Percentiles rank a stretch among this genome's conserved stretches.
These are phyloP conservation scores for Drosophila seguyi DNA, from an alignment of 1,140 invertebrate genomes.

Conservation along the genomic window DNA sequence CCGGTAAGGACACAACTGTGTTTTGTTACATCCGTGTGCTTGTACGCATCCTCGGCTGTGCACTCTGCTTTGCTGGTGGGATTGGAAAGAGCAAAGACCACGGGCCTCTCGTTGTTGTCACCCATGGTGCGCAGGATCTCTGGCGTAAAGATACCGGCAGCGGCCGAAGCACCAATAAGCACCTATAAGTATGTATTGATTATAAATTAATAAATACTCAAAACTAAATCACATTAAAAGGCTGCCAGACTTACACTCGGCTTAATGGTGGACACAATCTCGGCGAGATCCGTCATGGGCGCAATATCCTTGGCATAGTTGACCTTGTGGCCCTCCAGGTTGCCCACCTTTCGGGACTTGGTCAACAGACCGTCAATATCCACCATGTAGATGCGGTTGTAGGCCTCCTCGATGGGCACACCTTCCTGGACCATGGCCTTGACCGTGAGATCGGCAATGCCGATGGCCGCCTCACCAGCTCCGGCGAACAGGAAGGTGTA, in stretches of 20 bases:
- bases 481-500: constrained; percentile 96
- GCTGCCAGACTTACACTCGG: constrained; percentile 86
- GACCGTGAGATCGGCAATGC: constrained; percentile 94
- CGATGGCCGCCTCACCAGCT: constrained; percentile 96
- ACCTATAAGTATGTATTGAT: constrained; percentile 42
- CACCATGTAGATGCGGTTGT: constrained; percentile 94
- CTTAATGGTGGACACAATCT: constrained; percentile 93
- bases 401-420: constrained; percentile 89
- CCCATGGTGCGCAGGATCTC: constrained; percentile 95
- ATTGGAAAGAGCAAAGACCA: constrained; percentile 98
- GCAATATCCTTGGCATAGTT: constrained; percentile 93
- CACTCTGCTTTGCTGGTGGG: constrained; percentile 98
- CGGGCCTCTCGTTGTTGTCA: constrained; percentile 92
- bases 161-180: constrained; percentile 92
- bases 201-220: not conserved
- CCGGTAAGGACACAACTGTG: too few relatives aligned
- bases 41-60: constrained; percentile 96
- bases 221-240: rapidly evolving
- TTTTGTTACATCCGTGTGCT: constrained; percentile 91
- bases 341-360: constrained; percentile 90
- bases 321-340: constrained; percentile 91
- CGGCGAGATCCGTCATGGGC: constrained; percentile 91
- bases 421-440: constrained; percentile 95
- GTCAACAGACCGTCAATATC: constrained; percentile 93
- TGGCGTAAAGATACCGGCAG: constrained; percentile 94